These are phyloP conservation scores for Trissolcus basalis DNA, from an alignment of 1,140 invertebrate genomes.

Conservation along the genomic window DNA sequence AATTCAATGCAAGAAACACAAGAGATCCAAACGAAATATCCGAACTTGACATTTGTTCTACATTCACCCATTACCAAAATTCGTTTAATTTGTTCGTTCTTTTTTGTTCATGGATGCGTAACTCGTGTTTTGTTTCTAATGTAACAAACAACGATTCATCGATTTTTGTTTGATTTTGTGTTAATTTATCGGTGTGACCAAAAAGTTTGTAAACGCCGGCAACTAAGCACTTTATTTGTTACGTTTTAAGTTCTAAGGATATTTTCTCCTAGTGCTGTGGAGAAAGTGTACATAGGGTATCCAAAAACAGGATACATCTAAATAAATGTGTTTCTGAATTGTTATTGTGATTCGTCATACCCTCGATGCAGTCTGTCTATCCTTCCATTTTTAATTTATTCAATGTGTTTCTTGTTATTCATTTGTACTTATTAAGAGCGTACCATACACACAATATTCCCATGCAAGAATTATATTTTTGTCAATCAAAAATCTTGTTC, in stretches of 20 bases:
- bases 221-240: conserved; percentile 34
- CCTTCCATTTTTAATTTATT: background rate
- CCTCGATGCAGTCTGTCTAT: background rate
- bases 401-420: too few species aligned
- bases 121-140: background rate
- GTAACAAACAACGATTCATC: too few species aligned
- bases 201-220: conserved; percentile 25
- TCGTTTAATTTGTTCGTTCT: too few species aligned
- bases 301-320: conserved; percentile 62
- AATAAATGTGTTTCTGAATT: conserved; percentile 73
- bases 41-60: background rate
- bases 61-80: too few species aligned
- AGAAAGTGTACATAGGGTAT: conserved; percentile 52
- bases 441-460: too few species aligned
- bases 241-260: conserved; percentile 46
- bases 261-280: conserved; percentile 29
- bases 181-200: conserved; percentile 34
- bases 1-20: background rate
- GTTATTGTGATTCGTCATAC: conserved; percentile 62
- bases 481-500: too few species aligned
- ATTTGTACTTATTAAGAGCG: too few species aligned
- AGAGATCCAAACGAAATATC: too few species aligned
- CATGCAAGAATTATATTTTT: too few species aligned
- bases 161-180: conserved; percentile 3
- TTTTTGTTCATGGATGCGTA: conserved; percentile 16